Evolutionary conservation across 2,113 vertebrate genomes (phyloP), one percentile per base, ranked within the genome.

Genomic region (Rhinichthys klamathensis): DNA sequence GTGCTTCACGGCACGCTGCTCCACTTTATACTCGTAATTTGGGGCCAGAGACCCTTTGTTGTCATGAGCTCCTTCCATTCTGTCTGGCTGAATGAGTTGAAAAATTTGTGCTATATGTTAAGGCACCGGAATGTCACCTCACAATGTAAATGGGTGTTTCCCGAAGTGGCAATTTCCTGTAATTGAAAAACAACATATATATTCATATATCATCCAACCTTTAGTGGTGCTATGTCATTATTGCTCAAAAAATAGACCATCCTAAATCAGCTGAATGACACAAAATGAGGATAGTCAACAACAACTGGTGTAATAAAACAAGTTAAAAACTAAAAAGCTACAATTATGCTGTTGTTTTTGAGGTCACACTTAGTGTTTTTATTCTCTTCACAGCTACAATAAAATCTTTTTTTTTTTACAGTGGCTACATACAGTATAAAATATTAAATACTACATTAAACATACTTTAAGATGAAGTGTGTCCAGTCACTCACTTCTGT

Each of bases 1-100:
- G 18, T 89, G 93, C 87, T 89, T 94, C 84, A 90, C 88, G 7
- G 94, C 93, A 85, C 95, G 91, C 58, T 88, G 44, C 38, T 93
- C 92, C 16, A 87, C 38, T 72, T 90, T 92, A 27, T 86, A 76
- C 83, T 95, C 94, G 85, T 93, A 95, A 44, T 87, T 56, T 15
- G 65, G 72, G 61, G 65, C 83, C 65, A 83, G 84, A 21, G 86
- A 86, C 21, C 74, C 23, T 76, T 74, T 83, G 25, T 84, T 82
- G 32, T 77, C 2, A 25, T 82, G 27, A 80, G 84, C 83, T 82
- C 61, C 6, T 9, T 93, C 91, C 95, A 95, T 95, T 77, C 84
- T 86, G 87, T 78, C 75, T 84, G 15, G 67, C 23, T 23, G 30
- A 58, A 49, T 6, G 27, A 81, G 38, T 70, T 56, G 23, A 30